These are phyloP conservation scores for Drosophila robusta DNA, from an alignment of 2,888 invertebrate genomes.

Conservation along the genomic window DNA sequence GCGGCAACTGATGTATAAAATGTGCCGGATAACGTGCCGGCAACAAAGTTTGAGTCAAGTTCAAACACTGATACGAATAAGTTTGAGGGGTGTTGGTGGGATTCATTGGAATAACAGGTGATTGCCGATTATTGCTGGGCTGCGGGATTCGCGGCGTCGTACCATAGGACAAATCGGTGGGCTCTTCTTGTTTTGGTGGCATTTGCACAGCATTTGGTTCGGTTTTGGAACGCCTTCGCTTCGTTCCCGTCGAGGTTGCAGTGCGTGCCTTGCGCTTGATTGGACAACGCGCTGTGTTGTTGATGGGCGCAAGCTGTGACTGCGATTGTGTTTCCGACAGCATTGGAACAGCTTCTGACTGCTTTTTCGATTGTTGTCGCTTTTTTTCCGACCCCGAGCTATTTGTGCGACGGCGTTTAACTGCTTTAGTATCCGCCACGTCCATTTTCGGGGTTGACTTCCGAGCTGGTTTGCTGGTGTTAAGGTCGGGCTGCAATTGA, in stretches of 20 bases:
- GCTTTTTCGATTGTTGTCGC: background rate
- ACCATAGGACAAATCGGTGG: background rate
- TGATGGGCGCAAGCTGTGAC: background rate
- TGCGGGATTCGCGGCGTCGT: background rate
- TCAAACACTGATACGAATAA: slow-evolving; percentile 29
- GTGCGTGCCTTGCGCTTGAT: background rate
- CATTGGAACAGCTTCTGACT: background rate
- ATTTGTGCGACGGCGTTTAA: background rate
- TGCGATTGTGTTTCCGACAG: background rate
- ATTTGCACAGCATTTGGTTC: background rate
- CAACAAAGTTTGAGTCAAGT: slow-evolving; percentile 44
- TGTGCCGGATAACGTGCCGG: slow-evolving; percentile 73
- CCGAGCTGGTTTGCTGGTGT: background rate
- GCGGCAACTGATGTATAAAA: slow-evolving; percentile 72
- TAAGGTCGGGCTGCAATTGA: slow-evolving; percentile 6
- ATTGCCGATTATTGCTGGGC: background rate
- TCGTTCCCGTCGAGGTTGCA: background rate
- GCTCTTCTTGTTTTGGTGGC: background rate
- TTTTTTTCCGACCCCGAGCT: too few species aligned
- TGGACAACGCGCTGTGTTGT: background rate
- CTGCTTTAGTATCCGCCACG: background rate
- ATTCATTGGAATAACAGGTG: background rate
- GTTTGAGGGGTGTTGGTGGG: background rate
- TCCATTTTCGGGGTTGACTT: background rate
- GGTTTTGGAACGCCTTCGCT: background rate